Evolutionary conservation across 2,797 vertebrate species (phyloP).

Genomic region (Fistularia tabacaria): DNA sequence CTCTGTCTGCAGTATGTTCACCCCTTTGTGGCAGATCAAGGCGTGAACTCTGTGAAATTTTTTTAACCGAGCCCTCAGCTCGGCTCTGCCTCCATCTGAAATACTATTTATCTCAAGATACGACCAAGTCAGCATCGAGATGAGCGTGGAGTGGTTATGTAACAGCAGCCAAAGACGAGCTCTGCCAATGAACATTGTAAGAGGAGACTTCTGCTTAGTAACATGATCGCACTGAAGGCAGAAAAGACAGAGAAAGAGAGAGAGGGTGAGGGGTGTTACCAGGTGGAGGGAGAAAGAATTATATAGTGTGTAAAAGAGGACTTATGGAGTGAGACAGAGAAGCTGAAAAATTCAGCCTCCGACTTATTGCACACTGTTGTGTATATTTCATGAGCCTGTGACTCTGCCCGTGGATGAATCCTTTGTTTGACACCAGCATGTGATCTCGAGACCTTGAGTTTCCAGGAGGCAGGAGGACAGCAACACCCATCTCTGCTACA

Average conservation of each 20-base stretch:
- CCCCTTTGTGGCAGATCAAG: slow-evolving; percentile 19
- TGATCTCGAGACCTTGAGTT: slow-evolving; percentile 52
- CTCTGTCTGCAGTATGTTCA: slow-evolving; percentile 22
- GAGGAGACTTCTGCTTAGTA: slow-evolving; percentile 71
- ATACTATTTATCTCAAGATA: slow-evolving; percentile 43
- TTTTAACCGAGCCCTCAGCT: neutral
- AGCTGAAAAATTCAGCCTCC: neutral
- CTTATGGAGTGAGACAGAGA: neutral
- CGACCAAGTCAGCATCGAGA: slow-evolving; percentile 39
- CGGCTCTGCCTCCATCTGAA: slow-evolving; percentile 34
- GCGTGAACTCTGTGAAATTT: slow-evolving; percentile 22
- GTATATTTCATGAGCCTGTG: slow-evolving; percentile 1
- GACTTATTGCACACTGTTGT: neutral
- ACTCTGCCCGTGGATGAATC: slow-evolving; percentile 11
- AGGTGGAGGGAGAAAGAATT: slow-evolving; percentile 9
- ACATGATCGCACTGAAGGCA: slow-evolving; percentile 50
- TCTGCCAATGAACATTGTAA: slow-evolving; percentile 67
- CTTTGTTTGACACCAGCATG: slow-evolving; percentile 45
- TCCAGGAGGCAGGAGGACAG: slow-evolving; percentile 38
- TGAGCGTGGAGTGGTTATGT: slow-evolving; percentile 55
- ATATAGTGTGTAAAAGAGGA: neutral
- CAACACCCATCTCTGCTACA: slow-evolving; percentile 49
- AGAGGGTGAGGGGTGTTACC: slow-evolving; percentile 21
- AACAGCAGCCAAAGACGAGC: slow-evolving; percentile 54
- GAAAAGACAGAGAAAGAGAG: slow-evolving; percentile 23